Evolutionary conservation across 2,888 invertebrate species (phyloP), one percentile per base, ranked within the genome.

Genomic region (Leptinotarsa rubiginosa): DNA sequence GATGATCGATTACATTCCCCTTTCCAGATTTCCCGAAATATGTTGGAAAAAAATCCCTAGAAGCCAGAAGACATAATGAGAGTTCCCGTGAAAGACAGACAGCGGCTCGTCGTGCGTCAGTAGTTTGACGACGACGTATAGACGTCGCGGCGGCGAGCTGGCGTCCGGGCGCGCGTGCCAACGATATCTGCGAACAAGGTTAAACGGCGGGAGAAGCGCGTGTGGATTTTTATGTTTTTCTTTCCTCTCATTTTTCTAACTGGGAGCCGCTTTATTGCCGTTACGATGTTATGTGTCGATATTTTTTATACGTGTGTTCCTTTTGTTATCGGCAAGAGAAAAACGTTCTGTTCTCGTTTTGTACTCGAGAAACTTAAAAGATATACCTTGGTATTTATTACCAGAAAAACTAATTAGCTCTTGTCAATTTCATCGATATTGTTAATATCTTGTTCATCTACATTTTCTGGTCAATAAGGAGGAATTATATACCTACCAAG

Each of bases 161-260:
- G 85, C 86, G 85, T 83, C 84, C 84, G 84, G 83, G 83, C 84
- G 85, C 85, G 85, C 85, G 85, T 84, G 85, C 84, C 84, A 83
- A 83, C 84, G 80, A 83, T 83, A 83, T 83, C 82, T 79, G 83
- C 76, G 80, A 81, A 80, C 81, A 77, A 78, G 77, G 76, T 75
- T 75, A 77, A 81, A 77, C 78, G 81, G 67, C 73, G 67, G 52
- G 70, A 69, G 65, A 67, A 56, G 54, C 75, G 67, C 62, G 59
- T 72, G 64, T 67, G 72, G 72, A 59, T 72, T 69, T 72, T 72
- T 69, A 62, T 70, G 56, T 68, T 68, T 68, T 73, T 62, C n/a
- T 15, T 22, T 15, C 20, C 54, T 20, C 18, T 41, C 20, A 47
- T 20, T 65, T 52, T 64, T 49, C 41, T 65, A 7, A 31, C 16